Conservation (phyloP, 2,113 vertebrate genomes). For the Calyptommatus sinebrachiatus region DNA sequence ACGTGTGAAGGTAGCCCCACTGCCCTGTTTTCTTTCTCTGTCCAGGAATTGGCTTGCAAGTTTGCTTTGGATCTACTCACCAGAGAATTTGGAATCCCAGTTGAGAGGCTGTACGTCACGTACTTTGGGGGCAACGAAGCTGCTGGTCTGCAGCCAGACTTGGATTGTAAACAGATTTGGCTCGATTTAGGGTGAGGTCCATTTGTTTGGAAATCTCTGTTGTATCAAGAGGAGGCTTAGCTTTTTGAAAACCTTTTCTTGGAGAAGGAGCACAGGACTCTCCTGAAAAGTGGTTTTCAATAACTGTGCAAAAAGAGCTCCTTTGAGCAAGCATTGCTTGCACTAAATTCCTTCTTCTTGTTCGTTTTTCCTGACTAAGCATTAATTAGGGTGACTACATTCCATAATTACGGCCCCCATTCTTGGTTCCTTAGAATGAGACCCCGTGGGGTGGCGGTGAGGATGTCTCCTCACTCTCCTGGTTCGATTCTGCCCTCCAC, state of each 20-base stretch:
- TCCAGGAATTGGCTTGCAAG: slow-evolving; percentile 90
- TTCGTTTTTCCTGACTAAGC: too few relatives aligned
- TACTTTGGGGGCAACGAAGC: slow-evolving; percentile 90
- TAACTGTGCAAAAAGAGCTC: too few relatives aligned
- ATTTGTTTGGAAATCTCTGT: neutral
- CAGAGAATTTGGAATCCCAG: slow-evolving; percentile 89
- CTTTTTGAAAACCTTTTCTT: neutral
- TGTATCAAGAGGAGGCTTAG: neutral
- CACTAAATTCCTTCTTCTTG: too few relatives aligned
- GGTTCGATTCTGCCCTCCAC: too few relatives aligned
- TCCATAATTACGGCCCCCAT: too few relatives aligned
- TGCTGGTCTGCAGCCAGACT: slow-evolving; percentile 88
- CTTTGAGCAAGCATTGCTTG: too few relatives aligned
- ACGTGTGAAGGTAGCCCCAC: neutral
- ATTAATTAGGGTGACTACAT: too few relatives aligned
- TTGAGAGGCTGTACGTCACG: slow-evolving; percentile 94
- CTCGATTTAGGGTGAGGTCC: slow-evolving; percentile 88
- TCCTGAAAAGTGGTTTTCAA: too few relatives aligned
- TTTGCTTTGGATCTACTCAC: slow-evolving; percentile 94
- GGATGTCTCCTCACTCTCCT: too few relatives aligned
- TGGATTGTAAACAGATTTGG: slow-evolving; percentile 98
- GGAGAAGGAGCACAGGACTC: neutral
- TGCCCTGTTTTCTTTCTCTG: slow-evolving; percentile 3
- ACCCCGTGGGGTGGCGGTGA: too few relatives aligned
- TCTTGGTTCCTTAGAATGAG: too few relatives aligned